Evolutionary conservation across 1,140 invertebrate species (phyloP).

Genomic region (Coenobita brevimanus): DNA sequence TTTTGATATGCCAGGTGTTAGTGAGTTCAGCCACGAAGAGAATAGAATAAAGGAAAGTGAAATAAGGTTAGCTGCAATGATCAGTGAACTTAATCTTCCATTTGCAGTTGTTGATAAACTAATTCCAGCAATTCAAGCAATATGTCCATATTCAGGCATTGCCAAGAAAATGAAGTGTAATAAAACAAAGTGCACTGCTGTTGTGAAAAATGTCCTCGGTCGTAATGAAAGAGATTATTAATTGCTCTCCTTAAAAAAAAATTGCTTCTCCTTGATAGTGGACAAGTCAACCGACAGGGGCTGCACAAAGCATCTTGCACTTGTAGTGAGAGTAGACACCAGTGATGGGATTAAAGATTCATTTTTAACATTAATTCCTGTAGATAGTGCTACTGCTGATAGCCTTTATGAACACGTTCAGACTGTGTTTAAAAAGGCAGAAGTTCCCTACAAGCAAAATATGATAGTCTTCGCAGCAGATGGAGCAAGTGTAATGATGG

Average conservation of each 20-base stretch:
- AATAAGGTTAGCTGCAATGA: conserved; percentile 36
- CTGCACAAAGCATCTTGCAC: background rate
- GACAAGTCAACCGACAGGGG: conserved; percentile 14
- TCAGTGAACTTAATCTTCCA: conserved; percentile 39
- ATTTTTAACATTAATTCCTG: conserved; percentile 13
- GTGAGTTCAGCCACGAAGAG: background rate
- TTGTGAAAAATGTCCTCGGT: conserved; percentile 20
- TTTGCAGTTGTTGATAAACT: conserved; percentile 1
- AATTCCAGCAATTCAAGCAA: conserved; percentile 32
- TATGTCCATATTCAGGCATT: conserved; percentile 32
- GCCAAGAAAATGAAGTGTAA: conserved; percentile 22
- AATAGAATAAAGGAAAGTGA: conserved; percentile 41
- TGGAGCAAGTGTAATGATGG: conserved; percentile 52
- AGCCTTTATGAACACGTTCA: conserved; percentile 19
- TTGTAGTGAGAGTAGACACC: background rate
- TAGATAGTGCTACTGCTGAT: conserved; percentile 9
- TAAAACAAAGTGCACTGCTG: conserved; percentile 3
- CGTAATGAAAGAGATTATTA: background rate
- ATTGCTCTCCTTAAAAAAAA: conserved; percentile 18
- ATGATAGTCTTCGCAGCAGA: conserved; percentile 40
- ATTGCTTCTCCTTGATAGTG: conserved; percentile 30
- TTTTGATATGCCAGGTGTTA: background rate
- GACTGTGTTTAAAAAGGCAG: background rate
- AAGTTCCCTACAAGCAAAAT: conserved; percentile 37
- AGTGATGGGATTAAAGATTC: background rate